Base-by-base conservation (phyloP, 2,113 vertebrate genomes). In the Mystacornis crossleyi region DNA sequence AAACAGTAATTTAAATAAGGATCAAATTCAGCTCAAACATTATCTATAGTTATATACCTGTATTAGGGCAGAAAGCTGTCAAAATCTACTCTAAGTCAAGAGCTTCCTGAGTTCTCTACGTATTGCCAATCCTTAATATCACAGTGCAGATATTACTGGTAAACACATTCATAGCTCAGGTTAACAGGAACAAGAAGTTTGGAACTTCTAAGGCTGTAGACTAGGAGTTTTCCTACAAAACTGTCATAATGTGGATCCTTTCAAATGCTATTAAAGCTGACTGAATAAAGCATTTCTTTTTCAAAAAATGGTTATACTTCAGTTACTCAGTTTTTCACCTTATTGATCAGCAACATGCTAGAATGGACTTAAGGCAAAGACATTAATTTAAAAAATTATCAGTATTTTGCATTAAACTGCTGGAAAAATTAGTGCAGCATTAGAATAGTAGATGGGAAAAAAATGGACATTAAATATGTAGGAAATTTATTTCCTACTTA, bases 41-140 rank as follows among this genome's bases (percentile, higher is more conserved):
- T 34, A 62, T 29, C 29, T 73, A 47, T 42, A 77, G 23, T 34
- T 62, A 78, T 74, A 72, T 65, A 65, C 18, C 81, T 79, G 7
- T 57, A 70, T 77, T 78, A 83, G 60, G 86, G 67, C 43, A 70
- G 72, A 95, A 90, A 86, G 60, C 90, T 90, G 80, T 85, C 64
- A 54, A 34, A 60, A 81, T 45, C 70, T 73, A 48, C 55, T 43
- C 1, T 61, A 88, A 71, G 28, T 95, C 61, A 91, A 86, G 53
- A 88, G 82, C 54, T 93, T 97, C 96, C 95, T 95, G 95, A 97
- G 96, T 97, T 97, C 86, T 80, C 94, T 89, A 86, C 1, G 0
- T 97, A 96, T 93, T 96, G 95, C 93, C 89, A 92, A 66, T 83
- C 94, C 83, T 93, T 86, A 70, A 38, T 84, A 95, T 97, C 96